A percentile compares a stretch with the other conserved stretches of the same genome.
Evolutionary conservation across 2,888 invertebrate species (phyloP).

Genomic region (Enchytraeus crypticus): DNA sequence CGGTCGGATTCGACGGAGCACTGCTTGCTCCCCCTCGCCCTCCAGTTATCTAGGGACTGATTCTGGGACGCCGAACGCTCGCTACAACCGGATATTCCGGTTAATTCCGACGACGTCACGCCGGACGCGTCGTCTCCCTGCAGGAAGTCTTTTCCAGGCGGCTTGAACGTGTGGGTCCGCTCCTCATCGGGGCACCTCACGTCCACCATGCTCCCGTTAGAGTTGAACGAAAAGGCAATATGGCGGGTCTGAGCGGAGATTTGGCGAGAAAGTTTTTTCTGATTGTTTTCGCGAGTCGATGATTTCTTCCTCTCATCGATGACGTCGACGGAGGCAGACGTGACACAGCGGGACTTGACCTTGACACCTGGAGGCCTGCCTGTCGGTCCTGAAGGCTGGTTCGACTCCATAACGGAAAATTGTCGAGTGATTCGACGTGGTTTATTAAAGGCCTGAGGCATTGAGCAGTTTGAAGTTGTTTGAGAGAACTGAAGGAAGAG

Average conservation of each 20-base stretch:
- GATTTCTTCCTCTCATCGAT: neutral
- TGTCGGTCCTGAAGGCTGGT: too few relatives aligned
- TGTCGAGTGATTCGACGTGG: too few relatives aligned
- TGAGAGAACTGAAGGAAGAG: slow-evolving; percentile 16
- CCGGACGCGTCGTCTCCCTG: neutral
- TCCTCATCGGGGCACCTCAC: slow-evolving; percentile 18
- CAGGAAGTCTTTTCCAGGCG: neutral
- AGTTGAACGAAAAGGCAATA: slow-evolving; percentile 19
- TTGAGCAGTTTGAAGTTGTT: too few relatives aligned
- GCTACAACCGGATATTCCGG: too few relatives aligned
- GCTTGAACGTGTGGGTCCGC: slow-evolving; percentile 16
- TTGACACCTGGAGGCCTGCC: too few relatives aligned
- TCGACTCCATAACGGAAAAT: too few relatives aligned
- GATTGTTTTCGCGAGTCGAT: neutral
- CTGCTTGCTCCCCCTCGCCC: too few relatives aligned
- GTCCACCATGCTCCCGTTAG: slow-evolving; percentile 28
- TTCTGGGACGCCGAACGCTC: too few relatives aligned
- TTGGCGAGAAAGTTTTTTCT: neutral
- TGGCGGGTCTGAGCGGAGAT: slow-evolving; percentile 5
- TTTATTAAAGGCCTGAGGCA: too few relatives aligned
- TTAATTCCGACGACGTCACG: neutral
- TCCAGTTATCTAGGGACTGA: too few relatives aligned
- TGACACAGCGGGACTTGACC: slow-evolving; percentile 1
- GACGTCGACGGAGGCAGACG: slow-evolving; percentile 1
- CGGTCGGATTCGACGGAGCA: too few relatives aligned